Conservation (phyloP, 1,140 invertebrate genomes). For the Hylaeus anthracinus region DNA sequence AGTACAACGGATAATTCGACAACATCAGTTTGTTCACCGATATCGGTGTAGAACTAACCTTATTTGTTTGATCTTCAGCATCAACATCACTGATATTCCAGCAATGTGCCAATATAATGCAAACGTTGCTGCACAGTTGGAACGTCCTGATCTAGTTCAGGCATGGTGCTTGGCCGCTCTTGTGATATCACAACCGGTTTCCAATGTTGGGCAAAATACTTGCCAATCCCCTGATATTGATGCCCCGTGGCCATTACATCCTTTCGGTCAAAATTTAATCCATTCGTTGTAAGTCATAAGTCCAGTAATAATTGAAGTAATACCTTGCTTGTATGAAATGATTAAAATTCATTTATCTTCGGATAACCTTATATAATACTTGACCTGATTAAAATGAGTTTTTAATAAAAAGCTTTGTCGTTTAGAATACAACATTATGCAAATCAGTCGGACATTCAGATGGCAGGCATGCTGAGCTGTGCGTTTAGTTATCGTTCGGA, state of each 20-base stretch:
- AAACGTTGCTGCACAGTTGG: conserved; percentile 86
- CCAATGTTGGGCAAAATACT: conserved; percentile 66
- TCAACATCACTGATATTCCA: conserved; percentile 82
- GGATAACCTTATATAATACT: too few relatives aligned
- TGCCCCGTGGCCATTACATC: conserved; percentile 89
- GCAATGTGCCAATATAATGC: conserved; percentile 92
- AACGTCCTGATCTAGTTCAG: conserved; percentile 91
- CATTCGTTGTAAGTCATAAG: conserved; percentile 88
- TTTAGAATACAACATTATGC: conserved; percentile 90
- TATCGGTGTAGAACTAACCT: background rate
- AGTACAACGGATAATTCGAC: conserved; percentile 78
- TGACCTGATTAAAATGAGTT: too few relatives aligned
- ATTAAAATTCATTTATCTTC: too few relatives aligned
- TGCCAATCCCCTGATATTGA: conserved; percentile 82
- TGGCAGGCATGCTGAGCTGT: conserved; percentile 95
- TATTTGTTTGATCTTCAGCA: conserved; percentile 74
- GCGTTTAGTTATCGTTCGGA: conserved; percentile 86
- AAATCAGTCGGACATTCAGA: conserved; percentile 92
- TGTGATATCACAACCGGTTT: conserved; percentile 82
- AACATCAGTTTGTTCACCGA: background rate
- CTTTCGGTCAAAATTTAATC: conserved; percentile 92
- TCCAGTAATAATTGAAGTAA: background rate
- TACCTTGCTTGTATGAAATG: too few relatives aligned
- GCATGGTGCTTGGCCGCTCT: conserved; percentile 91
- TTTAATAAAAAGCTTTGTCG: conserved; percentile 13